Conservation (phyloP, 2,797 vertebrate genomes). For the Cichlasoma orientale region DNA sequence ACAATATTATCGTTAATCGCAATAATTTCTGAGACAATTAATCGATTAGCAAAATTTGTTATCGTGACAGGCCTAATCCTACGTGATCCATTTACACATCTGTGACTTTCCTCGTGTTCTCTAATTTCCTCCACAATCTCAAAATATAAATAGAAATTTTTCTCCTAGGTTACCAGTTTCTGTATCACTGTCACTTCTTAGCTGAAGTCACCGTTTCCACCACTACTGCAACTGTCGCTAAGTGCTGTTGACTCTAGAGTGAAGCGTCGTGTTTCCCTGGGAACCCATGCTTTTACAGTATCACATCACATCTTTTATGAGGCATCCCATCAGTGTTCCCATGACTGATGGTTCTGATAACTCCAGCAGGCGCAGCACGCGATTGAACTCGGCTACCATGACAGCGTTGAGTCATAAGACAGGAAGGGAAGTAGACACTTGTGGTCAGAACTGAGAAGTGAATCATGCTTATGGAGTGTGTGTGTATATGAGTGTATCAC, state of each 20-base stretch:
- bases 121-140: neutral
- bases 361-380: constrained; percentile 11
- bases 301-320: constrained; percentile 12
- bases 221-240: neutral
- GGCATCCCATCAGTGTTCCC: constrained; percentile 17
- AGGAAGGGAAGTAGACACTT: constrained; percentile 68
- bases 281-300: constrained; percentile 4
- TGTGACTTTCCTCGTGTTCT: neutral
- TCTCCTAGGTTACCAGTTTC: constrained; percentile 25
- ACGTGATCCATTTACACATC: too few relatives aligned
- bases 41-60: too few relatives aligned
- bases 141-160: neutral
- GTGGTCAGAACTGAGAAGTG: constrained; percentile 64
- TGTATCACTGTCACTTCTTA: neutral
- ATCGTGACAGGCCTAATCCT: too few relatives aligned
- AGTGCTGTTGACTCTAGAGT: neutral
- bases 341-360: constrained; percentile 36
- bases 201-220: constrained; percentile 25
- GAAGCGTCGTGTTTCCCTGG: constrained; percentile 3
- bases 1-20: too few relatives aligned
- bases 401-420: constrained; percentile 66
- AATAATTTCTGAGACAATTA: too few relatives aligned
- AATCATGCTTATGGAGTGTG: constrained; percentile 40
- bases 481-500: neutral
- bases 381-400: constrained; percentile 37